Percentiles rank a stretch among this genome's conserved stretches.
phyloP scores from a whole-genome alignment of 2,113 vertebrate genomes.

The Eolophus roseicapilla region DNA sequence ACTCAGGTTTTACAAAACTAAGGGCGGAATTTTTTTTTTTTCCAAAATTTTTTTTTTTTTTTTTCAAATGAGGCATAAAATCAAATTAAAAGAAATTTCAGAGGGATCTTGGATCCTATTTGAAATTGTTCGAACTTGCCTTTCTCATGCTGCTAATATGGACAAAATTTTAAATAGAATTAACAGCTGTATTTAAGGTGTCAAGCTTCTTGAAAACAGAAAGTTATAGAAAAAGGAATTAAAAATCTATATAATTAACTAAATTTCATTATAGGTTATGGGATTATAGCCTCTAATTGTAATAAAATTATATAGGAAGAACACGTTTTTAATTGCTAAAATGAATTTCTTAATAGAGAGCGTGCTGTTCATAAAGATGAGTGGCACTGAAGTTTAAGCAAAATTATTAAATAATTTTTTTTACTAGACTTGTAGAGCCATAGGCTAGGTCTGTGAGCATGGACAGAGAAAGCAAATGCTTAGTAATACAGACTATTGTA shows the following conservation, averaged over 20 bases:
- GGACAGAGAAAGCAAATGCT: not conserved
- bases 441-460: not conserved
- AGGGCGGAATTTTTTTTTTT: not conserved
- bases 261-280: not conserved
- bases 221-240: not conserved
- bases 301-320: slow-evolving; percentile 53
- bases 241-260: not conserved
- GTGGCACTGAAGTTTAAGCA: slow-evolving; percentile 32
- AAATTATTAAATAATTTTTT: not conserved
- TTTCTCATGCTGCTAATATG: not conserved
- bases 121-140: not conserved
- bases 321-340: slow-evolving; percentile 48
- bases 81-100: not conserved
- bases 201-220: not conserved
- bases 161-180: not conserved
- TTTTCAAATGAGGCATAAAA: not conserved
- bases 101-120: not conserved
- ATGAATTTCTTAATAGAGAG: slow-evolving; percentile 24
- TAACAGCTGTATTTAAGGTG: not conserved
- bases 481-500: not conserved
- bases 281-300: slow-evolving; percentile 41
- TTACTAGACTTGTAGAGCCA: not conserved
- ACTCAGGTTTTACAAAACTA: not conserved
- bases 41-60: not conserved
- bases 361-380: slow-evolving; percentile 3